Evolutionary conservation across 2,888 invertebrate species (phyloP).

Genomic region (Petrophora chlorosata): DNA sequence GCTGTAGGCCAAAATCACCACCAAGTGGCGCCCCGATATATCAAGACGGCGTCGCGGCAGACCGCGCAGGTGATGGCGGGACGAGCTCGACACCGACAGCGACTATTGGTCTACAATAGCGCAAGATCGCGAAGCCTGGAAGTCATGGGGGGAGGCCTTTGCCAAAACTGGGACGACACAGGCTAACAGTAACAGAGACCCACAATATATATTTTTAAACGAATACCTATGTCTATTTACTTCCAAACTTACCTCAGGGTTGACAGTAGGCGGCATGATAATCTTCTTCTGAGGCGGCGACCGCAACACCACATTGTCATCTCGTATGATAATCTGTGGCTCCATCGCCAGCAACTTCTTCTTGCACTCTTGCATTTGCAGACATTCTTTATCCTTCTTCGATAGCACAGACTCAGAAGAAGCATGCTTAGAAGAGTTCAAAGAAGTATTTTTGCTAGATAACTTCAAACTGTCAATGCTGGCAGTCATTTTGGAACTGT

Average conservation of each 20-base stretch:
- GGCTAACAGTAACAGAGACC: too few species aligned
- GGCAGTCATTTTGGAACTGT: conserved; percentile 71
- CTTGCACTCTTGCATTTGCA: conserved; percentile 80
- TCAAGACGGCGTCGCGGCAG: too few species aligned
- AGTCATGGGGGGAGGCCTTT: too few species aligned
- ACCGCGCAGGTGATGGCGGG: too few species aligned
- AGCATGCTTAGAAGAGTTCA: conserved; percentile 73
- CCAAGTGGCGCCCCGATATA: too few species aligned
- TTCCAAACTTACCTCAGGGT: conserved; percentile 68
- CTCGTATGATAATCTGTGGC: conserved; percentile 76
- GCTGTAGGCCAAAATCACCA: too few species aligned
- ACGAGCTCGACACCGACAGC: too few species aligned
- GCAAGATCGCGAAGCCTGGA: too few species aligned
- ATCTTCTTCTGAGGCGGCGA: conserved; percentile 81
- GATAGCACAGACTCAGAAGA: conserved; percentile 78
- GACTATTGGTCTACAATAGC: too few species aligned
- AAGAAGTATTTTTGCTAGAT: conserved; percentile 73
- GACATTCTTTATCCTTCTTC: conserved; percentile 73
- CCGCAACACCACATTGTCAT: conserved; percentile 73
- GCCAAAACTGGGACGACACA: too few species aligned
- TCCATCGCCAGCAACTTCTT: conserved; percentile 77
- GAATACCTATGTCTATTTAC: too few species aligned
- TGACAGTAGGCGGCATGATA: conserved; percentile 74
- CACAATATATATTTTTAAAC: too few species aligned
- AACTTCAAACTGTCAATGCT: conserved; percentile 78